Percentiles rank a stretch among this genome's conserved stretches.
Evolutionary conservation across 2,888 invertebrate species (phyloP).

Genomic region (Agapostemon virescens): DNA sequence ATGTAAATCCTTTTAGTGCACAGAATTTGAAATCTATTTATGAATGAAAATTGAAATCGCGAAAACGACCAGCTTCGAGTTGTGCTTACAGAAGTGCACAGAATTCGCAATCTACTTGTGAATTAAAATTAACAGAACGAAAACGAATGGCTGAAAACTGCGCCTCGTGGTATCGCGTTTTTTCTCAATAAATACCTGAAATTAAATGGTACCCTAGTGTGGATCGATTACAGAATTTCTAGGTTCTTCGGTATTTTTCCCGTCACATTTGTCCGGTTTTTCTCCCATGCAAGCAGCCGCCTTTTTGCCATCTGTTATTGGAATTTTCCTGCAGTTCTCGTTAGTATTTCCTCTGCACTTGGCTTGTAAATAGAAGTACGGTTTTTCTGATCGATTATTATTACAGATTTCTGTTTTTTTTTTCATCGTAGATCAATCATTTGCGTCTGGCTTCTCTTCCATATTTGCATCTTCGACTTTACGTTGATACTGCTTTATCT

Average conservation of each 20-base stretch:
- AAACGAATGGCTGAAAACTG: neutral
- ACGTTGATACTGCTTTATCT: constrained; percentile 55
- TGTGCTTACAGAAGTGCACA: no score
- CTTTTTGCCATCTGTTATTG: neutral
- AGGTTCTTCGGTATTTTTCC: neutral
- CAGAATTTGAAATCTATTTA: no score
- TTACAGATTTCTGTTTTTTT: neutral
- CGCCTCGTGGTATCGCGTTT: neutral
- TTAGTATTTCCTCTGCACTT: neutral
- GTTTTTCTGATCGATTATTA: neutral
- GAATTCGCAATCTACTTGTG: no score
- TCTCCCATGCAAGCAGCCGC: neutral
- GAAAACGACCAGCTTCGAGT: no score
- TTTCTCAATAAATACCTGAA: neutral
- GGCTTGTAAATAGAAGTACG: neutral
- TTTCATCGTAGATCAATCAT: neutral
- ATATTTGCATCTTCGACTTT: neutral
- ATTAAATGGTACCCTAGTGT: neutral
- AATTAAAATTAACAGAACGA: neutral
- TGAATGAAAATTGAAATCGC: no score
- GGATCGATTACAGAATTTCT: neutral
- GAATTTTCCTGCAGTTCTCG: neutral
- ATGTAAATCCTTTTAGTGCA: no score
- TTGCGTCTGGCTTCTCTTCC: neutral
- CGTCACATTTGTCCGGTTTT: neutral